Evolutionary conservation across 2,888 invertebrate species (phyloP).

Genomic region (Nemoura dubitans): DNA sequence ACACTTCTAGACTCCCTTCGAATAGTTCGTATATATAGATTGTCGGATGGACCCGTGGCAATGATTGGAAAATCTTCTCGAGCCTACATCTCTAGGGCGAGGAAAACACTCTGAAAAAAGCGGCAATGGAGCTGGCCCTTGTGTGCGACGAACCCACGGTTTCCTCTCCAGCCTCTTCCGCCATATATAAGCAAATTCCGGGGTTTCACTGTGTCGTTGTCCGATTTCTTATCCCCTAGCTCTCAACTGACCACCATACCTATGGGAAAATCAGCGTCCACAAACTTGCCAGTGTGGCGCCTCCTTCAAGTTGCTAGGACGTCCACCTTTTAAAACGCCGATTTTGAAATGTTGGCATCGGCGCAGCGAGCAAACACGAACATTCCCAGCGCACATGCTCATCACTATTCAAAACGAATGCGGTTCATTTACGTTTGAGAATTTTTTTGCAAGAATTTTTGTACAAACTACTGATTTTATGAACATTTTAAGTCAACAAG

Average conservation of each 20-base stretch:
- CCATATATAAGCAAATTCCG: neutral
- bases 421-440: neutral
- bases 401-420: constrained; percentile 7
- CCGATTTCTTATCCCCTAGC: no score
- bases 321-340: no score
- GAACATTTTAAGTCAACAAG: neutral
- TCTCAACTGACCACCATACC: neutral
- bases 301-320: neutral
- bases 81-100: neutral
- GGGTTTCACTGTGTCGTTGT: neutral
- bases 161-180: neutral
- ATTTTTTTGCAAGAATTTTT: neutral
- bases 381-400: neutral
- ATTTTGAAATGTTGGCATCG: no score
- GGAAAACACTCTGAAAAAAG: neutral
- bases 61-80: neutral
- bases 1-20: neutral
- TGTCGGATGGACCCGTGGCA: neutral
- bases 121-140: neutral
- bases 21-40: neutral
- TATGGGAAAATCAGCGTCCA: neutral
- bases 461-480: neutral
- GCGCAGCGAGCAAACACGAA: neutral
- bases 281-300: no score
- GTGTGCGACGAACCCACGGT: neutral